Evolutionary conservation across 2,888 invertebrate genomes (phyloP), one percentile per base, ranked within the genome.

Genomic region (Dryomyza anilis): DNA sequence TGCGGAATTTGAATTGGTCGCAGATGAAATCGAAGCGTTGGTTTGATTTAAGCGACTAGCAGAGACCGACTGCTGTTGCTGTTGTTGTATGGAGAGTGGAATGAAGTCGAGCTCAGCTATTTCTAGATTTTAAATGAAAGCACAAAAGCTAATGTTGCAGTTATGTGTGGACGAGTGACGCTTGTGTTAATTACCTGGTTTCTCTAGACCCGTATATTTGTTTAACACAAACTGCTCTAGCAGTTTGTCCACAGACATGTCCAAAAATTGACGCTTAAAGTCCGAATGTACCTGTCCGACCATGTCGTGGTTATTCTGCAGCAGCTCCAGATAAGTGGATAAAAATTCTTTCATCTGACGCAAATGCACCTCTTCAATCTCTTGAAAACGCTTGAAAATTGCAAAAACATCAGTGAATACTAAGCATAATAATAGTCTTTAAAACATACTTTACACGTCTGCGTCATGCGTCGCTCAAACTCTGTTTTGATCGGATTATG

Each of bases 281-380:
- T 98, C 97, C 70, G 91, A 88, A 80, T 96, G 95, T n/a, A 96
- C 87, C 84, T 93, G 92, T 45, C 95, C 96, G 84, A 96, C 91
- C 79, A 94, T 89, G 74, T 93, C 93, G 84, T 96, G 95, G 80
- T 95, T 94, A 78, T 91, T 91, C 78, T 96, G 94, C 73, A 95
- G 87, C 68, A 95, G 89, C 77, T 94, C 92, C 67, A 93, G 90
- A 83, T 96, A 97, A 5, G 89, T 90, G 75, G 92, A 93, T 45
- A 97, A 87, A 87, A 97, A 97, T 76, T 95, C 94, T 80, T 95
- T 95, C 96, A 98, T 96, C 82, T 95, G 95, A 73, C 91, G 91
- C 72, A 97, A 85, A 84, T 97, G 96, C 64, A 91, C 89, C 78
- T 95, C 94, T 84, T 98, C 97, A 23, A 96, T 90, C 83, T 94